Conservation (phyloP, 2,888 invertebrate species). For the Nymphalis c-album region DNA sequence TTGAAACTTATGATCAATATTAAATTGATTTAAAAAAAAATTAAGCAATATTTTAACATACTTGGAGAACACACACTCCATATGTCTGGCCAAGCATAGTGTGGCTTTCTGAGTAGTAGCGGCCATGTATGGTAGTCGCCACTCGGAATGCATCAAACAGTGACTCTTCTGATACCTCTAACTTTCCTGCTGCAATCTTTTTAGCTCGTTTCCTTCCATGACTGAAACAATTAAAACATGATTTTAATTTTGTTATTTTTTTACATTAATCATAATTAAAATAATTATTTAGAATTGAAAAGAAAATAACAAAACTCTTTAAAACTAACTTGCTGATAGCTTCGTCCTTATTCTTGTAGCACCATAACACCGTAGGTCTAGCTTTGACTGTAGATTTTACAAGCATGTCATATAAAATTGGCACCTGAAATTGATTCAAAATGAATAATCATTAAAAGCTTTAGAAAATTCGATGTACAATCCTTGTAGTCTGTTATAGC, state of each 20-base stretch:
- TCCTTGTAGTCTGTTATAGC: no score
- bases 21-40: background rate
- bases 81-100: slow-evolving; percentile 98
- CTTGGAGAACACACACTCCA: slow-evolving; percentile 96
- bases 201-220: slow-evolving; percentile 97
- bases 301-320: slow-evolving; percentile 2
- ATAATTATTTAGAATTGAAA: no score
- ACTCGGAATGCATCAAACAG: slow-evolving; percentile 97
- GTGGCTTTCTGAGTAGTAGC: slow-evolving; percentile 98
- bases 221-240: slow-evolving; percentile 62
- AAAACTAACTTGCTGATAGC: slow-evolving; percentile 89
- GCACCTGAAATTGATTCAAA: slow-evolving; percentile 83
- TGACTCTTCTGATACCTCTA: slow-evolving; percentile 96
- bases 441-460: no score
- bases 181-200: slow-evolving; percentile 93
- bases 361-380: slow-evolving; percentile 97
- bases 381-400: slow-evolving; percentile 96
- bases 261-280: no score
- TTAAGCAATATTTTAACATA: slow-evolving; percentile 48
- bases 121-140: slow-evolving; percentile 97
- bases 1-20: background rate
- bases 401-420: slow-evolving; percentile 98
- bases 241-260: no score
- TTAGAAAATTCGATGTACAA: no score
- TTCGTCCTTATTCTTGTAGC: slow-evolving; percentile 96